Evolutionary conservation across 2,888 invertebrate species (phyloP).

Genomic region (Lasioglossum lativentre): DNA sequence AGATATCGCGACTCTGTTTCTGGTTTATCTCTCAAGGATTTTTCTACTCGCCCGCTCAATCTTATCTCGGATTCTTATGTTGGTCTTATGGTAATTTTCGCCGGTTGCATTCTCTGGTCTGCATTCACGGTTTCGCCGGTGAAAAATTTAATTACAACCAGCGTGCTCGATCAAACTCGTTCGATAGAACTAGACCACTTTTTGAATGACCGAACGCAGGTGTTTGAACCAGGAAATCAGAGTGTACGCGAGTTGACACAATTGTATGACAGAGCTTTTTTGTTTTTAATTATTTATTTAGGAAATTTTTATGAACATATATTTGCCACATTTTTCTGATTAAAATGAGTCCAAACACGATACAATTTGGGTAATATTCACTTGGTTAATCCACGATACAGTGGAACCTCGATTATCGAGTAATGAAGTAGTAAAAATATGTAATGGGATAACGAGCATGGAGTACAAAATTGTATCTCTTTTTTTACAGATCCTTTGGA

Average conservation of each 20-base stretch:
- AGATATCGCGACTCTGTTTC: conserved; percentile 22
- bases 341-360: background rate
- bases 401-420: background rate
- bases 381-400: background rate
- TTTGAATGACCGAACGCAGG: background rate
- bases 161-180: background rate
- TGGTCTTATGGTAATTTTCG: background rate
- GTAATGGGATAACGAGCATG: background rate
- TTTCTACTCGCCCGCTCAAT: background rate
- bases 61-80: conserved; percentile 44
- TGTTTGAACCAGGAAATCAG: background rate
- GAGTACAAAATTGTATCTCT: background rate
- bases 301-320: background rate
- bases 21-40: conserved; percentile 8
- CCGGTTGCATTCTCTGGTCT: background rate
- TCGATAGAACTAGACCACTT: background rate
- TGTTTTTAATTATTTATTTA: background rate
- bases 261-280: background rate
- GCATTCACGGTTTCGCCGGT: background rate
- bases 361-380: background rate
- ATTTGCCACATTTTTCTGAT: background rate
- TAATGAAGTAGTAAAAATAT: background rate
- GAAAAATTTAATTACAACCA: background rate
- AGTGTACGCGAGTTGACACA: background rate
- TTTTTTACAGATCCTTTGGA: conserved; percentile 93